These are phyloP conservation scores for Leuciscus idus DNA, from an alignment of 2,113 vertebrate genomes.

Conservation along the genomic window DNA sequence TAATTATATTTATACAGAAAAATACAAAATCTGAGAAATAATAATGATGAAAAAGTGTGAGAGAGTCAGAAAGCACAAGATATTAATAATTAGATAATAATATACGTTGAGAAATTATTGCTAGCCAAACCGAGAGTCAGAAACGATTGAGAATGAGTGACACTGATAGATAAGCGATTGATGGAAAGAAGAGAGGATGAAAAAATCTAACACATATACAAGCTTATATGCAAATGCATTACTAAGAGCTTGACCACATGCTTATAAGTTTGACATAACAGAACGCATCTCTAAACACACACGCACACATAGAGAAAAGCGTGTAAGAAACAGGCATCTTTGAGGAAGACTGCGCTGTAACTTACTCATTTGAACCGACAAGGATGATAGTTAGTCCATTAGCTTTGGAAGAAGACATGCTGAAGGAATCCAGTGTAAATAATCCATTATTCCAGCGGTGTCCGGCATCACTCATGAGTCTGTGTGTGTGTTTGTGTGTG, in stretches of 20 bases:
- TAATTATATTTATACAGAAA: not conserved
- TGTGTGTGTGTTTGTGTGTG: not conserved
- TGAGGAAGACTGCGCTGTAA: not conserved
- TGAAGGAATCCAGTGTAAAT: not conserved
- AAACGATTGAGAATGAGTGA: not conserved
- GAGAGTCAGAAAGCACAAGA: not conserved
- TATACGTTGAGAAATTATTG: not conserved
- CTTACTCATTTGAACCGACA: conserved; percentile 26
- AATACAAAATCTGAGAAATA: not conserved
- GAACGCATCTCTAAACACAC: conserved; percentile 1
- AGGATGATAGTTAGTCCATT: conserved; percentile 5
- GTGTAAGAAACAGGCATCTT: conserved; percentile 12
- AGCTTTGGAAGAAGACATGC: conserved; percentile 1
- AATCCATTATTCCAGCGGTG: conserved; percentile 6
- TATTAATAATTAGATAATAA: not conserved
- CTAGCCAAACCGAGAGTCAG: not conserved
- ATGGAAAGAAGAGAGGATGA: not conserved
- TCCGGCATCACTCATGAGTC: conserved; percentile 2
- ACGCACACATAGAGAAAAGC: not conserved
- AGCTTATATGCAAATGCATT: not conserved
- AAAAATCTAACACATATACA: not conserved
- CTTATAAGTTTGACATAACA: not conserved
- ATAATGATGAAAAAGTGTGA: not conserved
- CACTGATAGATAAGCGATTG: not conserved
- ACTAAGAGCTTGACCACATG: not conserved